Evolutionary conservation across 2,113 vertebrate genomes (phyloP).

Genomic region (Peromyscus californicus): DNA sequence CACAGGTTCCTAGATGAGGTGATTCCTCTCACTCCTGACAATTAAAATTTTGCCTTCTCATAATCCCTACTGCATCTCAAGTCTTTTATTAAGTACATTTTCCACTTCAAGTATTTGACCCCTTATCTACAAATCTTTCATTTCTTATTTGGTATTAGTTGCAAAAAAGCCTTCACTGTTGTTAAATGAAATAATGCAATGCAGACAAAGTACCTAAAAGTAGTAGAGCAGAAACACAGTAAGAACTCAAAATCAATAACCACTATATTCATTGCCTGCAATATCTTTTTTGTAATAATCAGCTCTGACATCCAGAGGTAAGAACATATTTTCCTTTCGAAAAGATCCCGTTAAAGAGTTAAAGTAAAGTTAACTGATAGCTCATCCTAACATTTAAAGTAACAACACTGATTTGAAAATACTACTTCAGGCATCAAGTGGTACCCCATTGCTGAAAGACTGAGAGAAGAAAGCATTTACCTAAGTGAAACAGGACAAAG

Average conservation of each 20-base stretch:
- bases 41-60: neutral
- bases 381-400: conserved; percentile 17
- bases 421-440: neutral
- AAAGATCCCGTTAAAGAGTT: conserved; percentile 14
- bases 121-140: neutral
- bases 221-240: neutral
- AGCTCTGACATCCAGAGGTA: conserved; percentile 10
- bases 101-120: neutral
- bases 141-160: neutral
- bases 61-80: neutral
- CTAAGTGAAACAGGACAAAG: neutral
- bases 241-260: conserved; percentile 41
- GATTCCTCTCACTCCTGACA: neutral
- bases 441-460: neutral
- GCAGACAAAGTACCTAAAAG: neutral
- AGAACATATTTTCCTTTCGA: neutral
- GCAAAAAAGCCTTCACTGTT: neutral
- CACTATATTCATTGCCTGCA: neutral
- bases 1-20: neutral
- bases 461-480: neutral
- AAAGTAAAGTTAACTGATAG: conserved; percentile 12
- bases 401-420: conserved; percentile 17
- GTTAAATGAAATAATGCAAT: conserved; percentile 23
- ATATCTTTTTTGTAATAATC: neutral
- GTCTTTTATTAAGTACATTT: neutral